A percentile compares a stretch with the other conserved stretches of the same genome.
Evolutionary conservation across 2,113 vertebrate species (phyloP).

Genomic region (Pungitius pungitius): DNA sequence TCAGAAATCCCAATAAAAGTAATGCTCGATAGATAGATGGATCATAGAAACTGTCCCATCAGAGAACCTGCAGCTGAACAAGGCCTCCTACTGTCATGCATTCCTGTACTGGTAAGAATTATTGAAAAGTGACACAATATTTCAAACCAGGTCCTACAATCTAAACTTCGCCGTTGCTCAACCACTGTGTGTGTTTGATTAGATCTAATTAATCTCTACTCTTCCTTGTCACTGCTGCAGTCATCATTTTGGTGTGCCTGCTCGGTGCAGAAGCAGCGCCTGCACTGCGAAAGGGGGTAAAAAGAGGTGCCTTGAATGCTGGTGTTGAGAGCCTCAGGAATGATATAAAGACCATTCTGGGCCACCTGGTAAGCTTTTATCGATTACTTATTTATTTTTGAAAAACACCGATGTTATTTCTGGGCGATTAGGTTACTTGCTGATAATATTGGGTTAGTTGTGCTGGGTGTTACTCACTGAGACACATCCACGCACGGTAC

Average conservation of each 20-base stretch:
- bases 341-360: rapidly evolving
- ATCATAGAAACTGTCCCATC: slow-evolving; percentile 15
- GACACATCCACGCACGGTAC: background rate
- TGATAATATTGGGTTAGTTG: too few species aligned
- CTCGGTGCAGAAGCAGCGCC: background rate
- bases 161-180: background rate
- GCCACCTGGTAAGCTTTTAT: background rate
- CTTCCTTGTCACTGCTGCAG: slow-evolving; percentile 8
- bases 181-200: background rate
- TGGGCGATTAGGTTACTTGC: too few species aligned
- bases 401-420: too few species aligned
- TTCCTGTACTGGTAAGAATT: slow-evolving; percentile 34
- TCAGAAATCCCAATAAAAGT: slow-evolving; percentile 44
- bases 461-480: background rate
- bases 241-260: slow-evolving; percentile 28
- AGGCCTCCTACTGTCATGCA: slow-evolving; percentile 29
- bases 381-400: background rate
- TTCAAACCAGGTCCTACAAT: background rate
- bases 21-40: slow-evolving; percentile 7
- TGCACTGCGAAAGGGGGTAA: rapidly evolving
- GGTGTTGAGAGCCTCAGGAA: rapidly evolving
- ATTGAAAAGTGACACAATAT: background rate
- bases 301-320: rapidly evolving
- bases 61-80: slow-evolving; percentile 3
- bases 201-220: slow-evolving; percentile 4